Evolutionary conservation across 2,113 vertebrate genomes (phyloP).

Genomic region (Dendrocopos noguchii): DNA sequence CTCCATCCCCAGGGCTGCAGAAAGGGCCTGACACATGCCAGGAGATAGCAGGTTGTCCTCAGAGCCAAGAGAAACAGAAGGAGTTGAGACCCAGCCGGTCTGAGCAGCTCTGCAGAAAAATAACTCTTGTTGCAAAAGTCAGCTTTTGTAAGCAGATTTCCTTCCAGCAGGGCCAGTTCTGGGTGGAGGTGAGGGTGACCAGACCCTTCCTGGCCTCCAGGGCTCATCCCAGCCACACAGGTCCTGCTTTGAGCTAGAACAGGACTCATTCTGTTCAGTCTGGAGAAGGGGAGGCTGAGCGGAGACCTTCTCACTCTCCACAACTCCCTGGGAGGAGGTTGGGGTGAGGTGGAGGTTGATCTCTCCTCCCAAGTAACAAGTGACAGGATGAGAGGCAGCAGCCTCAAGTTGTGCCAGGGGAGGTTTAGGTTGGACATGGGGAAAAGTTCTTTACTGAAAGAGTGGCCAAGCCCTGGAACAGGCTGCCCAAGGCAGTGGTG

Average conservation of each 20-base stretch:
- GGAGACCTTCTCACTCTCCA: too few relatives aligned
- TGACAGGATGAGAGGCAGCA: too few relatives aligned
- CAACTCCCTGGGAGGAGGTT: too few relatives aligned
- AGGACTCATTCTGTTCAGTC: not conserved
- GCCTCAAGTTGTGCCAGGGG: too few relatives aligned
- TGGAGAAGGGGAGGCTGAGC: too few relatives aligned
- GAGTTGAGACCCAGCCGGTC: not conserved
- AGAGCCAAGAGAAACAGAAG: not conserved
- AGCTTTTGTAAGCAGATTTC: not conserved
- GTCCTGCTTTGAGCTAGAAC: not conserved
- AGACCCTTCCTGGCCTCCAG: not conserved
- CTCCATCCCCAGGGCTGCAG: constrained; percentile 21
- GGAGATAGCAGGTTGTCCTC: fast-evolving
- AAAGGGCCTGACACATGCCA: not conserved
- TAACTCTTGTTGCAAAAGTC: not conserved
- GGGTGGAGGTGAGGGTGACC: not conserved
- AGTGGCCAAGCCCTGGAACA: too few relatives aligned
- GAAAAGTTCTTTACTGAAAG: too few relatives aligned
- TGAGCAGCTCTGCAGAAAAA: not conserved
- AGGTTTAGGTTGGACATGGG: too few relatives aligned
- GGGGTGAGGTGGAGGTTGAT: too few relatives aligned
- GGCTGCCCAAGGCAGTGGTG: too few relatives aligned
- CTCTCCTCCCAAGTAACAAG: too few relatives aligned
- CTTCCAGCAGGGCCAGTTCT: not conserved
- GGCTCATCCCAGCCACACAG: not conserved